phyloP scores from a whole-genome alignment of 1,140 invertebrate species.

The Acromyrmex heyeri region DNA sequence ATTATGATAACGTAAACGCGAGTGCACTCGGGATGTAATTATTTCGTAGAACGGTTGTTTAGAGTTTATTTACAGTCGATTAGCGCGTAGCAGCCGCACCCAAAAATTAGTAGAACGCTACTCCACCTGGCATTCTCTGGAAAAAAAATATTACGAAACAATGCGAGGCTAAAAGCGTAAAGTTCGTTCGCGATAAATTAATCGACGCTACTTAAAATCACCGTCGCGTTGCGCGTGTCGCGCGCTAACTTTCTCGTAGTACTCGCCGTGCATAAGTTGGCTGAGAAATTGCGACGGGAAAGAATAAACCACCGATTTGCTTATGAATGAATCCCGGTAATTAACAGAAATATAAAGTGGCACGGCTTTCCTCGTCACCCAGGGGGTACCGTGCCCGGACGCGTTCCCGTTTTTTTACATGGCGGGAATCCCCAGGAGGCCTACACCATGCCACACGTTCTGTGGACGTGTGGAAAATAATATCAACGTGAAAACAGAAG shows the following conservation, averaged over 20 bases:
- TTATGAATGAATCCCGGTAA: constrained; percentile 27
- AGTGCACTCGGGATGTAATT: constrained; percentile 24
- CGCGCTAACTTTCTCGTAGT: constrained; percentile 16
- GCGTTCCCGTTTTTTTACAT: constrained; percentile 87
- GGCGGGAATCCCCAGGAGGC: constrained; percentile 87
- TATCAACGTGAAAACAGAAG: constrained; percentile 61
- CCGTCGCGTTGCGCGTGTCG: not conserved
- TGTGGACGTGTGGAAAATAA: constrained; percentile 66
- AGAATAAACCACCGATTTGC: constrained; percentile 30
- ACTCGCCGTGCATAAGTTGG: constrained; percentile 30
- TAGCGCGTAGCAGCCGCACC: constrained; percentile 46
- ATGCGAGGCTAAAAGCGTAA: not conserved
- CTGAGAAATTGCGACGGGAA: not conserved
- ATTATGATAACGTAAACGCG: constrained; percentile 44
- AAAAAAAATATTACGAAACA: constrained; percentile 27
- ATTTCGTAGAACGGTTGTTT: constrained; percentile 49
- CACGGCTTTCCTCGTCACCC: constrained; percentile 87
- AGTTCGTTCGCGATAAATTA: constrained; percentile 10
- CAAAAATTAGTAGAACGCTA: constrained; percentile 48
- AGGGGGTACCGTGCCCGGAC: constrained; percentile 85
- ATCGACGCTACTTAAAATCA: constrained; percentile 17
- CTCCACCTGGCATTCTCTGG: not conserved
- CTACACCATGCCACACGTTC: constrained; percentile 86
- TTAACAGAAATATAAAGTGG: constrained; percentile 57
- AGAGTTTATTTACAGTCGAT: constrained; percentile 48